Base-by-base conservation (phyloP, 2,888 invertebrate species). In the Odontothrips loti region DNA sequence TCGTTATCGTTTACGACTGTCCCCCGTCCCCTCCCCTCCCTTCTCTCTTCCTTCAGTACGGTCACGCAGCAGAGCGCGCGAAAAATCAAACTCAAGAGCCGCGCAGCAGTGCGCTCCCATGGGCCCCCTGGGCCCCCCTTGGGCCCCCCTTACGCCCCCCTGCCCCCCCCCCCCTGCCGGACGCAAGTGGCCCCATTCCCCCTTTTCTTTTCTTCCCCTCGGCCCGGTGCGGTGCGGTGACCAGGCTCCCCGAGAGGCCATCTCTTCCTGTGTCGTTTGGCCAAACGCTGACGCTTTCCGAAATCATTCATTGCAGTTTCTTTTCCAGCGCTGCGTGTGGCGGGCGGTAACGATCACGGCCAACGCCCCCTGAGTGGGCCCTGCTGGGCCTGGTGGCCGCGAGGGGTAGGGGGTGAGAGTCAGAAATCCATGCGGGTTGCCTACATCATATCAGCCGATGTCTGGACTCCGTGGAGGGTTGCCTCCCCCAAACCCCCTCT, bases 1-100 rank as follows among this genome's bases (percentile, higher is more conserved):
- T 75, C 68, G 68, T 75, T 75, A 75, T 75, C 68, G 68, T 75
- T 75, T 75, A 75, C 68, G 68, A 75, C 68, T 75, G 68, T 75
- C 68, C 68, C 23, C 23, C 8, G 9, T 43, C 34, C 68, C 68
- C 23, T 23, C 68, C 23, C 8, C 58, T 0, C 58, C 58, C 58
- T 4, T 58, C 68, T 8, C 58, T 6, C 58, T 20, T 43, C 34
- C 34, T 58, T 17, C 58, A 58, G 58, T 43, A 43, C 34, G 34
- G 58, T 17, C 51, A 12, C 58, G 58, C 58, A 20, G 58, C 20
- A 58, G 51, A 51, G 51, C 51, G 34, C 34, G 34, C 34, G 34
- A 43, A 43, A 43, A 43, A 43, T 43, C 34, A 43, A 43, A 43
- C 58, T 58, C 20, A n/a, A 58, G 8, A 17, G 17, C n/a, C 58